Base-by-base conservation (phyloP, 2,113 vertebrate species). In the Percina caprodes region DNA sequence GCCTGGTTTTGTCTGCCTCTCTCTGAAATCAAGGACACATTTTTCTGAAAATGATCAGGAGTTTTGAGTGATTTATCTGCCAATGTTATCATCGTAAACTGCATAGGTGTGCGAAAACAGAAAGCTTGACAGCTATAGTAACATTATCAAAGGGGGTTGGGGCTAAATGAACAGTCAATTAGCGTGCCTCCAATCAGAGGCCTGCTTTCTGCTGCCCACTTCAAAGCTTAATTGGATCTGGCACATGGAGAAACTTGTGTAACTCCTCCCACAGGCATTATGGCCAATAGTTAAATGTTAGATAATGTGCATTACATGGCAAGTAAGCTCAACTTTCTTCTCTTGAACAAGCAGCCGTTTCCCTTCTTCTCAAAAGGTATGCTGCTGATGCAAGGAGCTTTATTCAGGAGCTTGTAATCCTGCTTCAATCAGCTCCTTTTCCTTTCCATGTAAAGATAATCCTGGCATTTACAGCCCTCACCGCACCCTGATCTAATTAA, bases 381-480 rank as follows among this genome's bases (percentile, higher is more conserved):
- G 81, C 82, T 92, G 91, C 92, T 92, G 90, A 92, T 92, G 93
- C 90, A 82, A 86, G 92, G 87, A 86, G 93, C 92, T 95, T 94
- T 93, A 92, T 92, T 90, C 92, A 89, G 77, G 79, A 88, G 88
- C 90, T 87, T 89, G 91, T 94, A 94, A 94, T 95, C 92, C 93
- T 92, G 92, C 94, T 92, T 93, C 92, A 93, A 96, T 94, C 94
- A 93, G 93, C 93, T 92, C 85, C 83, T 93, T 93, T 94, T 90
- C 90, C 84, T 91, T 88, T 88, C 88, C 39, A 70, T 92, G 91
- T 93, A 93, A 89, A 92, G 94, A 95, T 94, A 95, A 95, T 92
- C 91, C 79, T 79, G 66, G 86, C 92, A 80, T 95, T 95, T 94
- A 92, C 79, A 52, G 88, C 84, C 92, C 91, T 93, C 89, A 76